Base-by-base conservation (phyloP, 1,140 invertebrate species). In the Eurosta solidaginis region DNA sequence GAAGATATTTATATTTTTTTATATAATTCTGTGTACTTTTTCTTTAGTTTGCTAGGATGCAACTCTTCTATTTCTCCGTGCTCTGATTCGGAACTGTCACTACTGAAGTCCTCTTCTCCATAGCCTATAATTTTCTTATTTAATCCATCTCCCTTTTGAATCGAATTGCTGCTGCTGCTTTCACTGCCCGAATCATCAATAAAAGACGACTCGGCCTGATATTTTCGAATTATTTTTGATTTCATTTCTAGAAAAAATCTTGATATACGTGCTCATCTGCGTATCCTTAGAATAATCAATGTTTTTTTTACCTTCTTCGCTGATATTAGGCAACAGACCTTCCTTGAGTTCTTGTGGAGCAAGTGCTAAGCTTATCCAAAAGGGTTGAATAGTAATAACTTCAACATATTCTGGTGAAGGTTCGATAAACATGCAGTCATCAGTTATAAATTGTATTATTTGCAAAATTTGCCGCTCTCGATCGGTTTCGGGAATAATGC, bases 71-170 rank as follows among this genome's bases (percentile, higher is more conserved):
- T 81, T 7, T 76, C 81, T 1, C 81, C 80, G 74, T 83, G 80
- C 63, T 88, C 85, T 2, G 86, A 88, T 36, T 88, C 86, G 73
- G 84, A 87, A 40, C 86, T 85, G 79, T 88, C 86, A 77, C 86
- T 88, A 45, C 86, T 88, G 20, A 83, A 84, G 4, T 82, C 80
- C 22, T 81, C 84, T 14, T 82, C 74, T 25, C 29, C 22, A 27
- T 33, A 77, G 27, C 68, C 20, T 63, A 20, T 45, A 25, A 14
- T 22, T 77, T 75, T 74, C 12, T 33, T n/a, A 45, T 5, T 33
- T 29, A 14, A 40, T 1, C 42, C 3, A 22, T 74, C 27, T 25
- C 17, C 42, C 17, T 80, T 49, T 1, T 42, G 14, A 29, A 22
- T 27, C 27, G 44, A 45, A 27, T 47, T 36, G 40, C 42, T 74